Evolutionary conservation across 2,113 vertebrate species (phyloP).

Genomic region (Thermophis baileyi): DNA sequence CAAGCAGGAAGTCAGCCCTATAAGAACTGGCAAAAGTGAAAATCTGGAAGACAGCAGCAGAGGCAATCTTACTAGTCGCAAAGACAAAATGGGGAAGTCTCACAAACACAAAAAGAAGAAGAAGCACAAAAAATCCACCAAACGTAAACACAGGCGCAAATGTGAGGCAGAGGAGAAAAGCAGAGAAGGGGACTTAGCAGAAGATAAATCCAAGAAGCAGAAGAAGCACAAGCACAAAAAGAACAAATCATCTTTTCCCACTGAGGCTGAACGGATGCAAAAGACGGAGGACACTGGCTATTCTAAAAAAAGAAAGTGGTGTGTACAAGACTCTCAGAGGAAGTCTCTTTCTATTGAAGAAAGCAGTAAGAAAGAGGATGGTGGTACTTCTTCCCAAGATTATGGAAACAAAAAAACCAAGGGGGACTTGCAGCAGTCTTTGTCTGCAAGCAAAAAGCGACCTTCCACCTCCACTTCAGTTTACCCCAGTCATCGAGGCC

Average conservation of each 20-base stretch:
- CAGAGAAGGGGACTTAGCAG: slow-evolving; percentile 68
- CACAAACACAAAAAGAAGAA: slow-evolving; percentile 97
- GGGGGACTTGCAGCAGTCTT: slow-evolving; percentile 39
- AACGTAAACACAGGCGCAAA: slow-evolving; percentile 81
- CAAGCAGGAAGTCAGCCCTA: slow-evolving; percentile 49
- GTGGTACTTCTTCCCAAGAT: slow-evolving; percentile 59
- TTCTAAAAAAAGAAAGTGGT: slow-evolving; percentile 73
- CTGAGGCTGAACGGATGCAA: slow-evolving; percentile 55
- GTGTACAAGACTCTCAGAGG: slow-evolving; percentile 75
- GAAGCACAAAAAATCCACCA: slow-evolving; percentile 88
- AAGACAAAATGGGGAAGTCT: slow-evolving; percentile 78
- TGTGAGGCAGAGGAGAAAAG: slow-evolving; percentile 77
- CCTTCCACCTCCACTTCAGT: slow-evolving; percentile 56
- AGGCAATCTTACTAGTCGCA: slow-evolving; percentile 52
- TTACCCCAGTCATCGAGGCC: slow-evolving; percentile 54
- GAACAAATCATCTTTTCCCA: slow-evolving; percentile 53
- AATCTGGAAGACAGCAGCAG: slow-evolving; percentile 64
- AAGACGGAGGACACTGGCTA: slow-evolving; percentile 58
- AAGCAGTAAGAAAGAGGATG: slow-evolving; percentile 73
- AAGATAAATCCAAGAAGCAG: slow-evolving; percentile 89
- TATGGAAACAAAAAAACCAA: slow-evolving; percentile 64
- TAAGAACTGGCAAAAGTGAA: slow-evolving; percentile 31
- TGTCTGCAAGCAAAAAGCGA: slow-evolving; percentile 60
- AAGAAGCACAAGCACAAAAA: slow-evolving; percentile 92
- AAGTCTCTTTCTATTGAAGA: slow-evolving; percentile 76